Evolutionary conservation across 2,113 vertebrate genomes (phyloP).

Genomic region (Daphoenositta chrysoptera): DNA sequence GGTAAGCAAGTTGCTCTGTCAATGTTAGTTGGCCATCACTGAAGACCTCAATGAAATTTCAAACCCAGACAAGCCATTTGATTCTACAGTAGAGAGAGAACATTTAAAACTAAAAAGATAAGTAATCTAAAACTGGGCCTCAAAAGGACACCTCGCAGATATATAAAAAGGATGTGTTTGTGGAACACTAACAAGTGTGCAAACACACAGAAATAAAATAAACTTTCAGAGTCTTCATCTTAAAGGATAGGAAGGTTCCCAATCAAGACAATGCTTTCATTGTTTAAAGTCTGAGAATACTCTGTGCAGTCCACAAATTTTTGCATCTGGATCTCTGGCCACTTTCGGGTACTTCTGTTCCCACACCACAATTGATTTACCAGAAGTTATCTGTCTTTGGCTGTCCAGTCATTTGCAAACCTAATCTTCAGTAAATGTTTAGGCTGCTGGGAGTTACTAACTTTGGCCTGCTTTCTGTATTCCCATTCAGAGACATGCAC

Average conservation of each 20-base stretch:
- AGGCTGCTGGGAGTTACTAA: background rate
- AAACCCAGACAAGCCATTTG: background rate
- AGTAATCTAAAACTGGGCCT: background rate
- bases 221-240: background rate
- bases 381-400: background rate
- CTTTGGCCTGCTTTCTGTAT: background rate
- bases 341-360: background rate
- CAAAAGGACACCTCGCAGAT: accelerated
- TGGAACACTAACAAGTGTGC: background rate
- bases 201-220: background rate
- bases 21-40: background rate
- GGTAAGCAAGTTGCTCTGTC: background rate
- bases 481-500: background rate
- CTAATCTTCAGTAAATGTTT: background rate
- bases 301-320: background rate
- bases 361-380: background rate
- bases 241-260: background rate
- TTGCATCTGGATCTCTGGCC: background rate
- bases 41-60: background rate
- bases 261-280: background rate
- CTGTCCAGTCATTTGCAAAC: background rate
- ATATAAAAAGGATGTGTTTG: background rate
- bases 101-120: background rate
- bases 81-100: background rate
- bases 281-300: background rate